Evolutionary conservation across 2,113 vertebrate species (phyloP).

Genomic region (Gambusia affinis): DNA sequence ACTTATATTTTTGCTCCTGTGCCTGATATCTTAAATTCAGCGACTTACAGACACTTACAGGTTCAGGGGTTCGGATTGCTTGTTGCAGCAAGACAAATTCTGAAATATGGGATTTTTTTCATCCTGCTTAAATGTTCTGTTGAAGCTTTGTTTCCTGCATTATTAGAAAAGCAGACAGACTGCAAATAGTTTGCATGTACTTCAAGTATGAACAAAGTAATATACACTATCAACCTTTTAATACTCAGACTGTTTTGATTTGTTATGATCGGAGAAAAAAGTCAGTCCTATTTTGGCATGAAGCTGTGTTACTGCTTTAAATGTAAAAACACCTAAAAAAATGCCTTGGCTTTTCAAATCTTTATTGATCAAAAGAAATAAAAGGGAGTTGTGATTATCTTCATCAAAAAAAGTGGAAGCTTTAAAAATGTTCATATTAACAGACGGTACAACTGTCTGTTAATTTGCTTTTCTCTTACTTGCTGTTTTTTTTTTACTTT

Average conservation of each 20-base stretch:
- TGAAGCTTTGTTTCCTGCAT: not conserved
- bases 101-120: not conserved
- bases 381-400: not conserved
- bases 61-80: not conserved
- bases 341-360: not conserved
- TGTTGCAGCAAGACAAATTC: not conserved
- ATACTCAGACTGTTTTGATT: no score
- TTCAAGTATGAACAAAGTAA: no score
- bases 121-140: not conserved
- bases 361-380: not conserved
- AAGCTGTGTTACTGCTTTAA: not conserved
- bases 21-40: not conserved
- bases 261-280: no score
- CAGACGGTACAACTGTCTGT: no score
- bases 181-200: conserved; percentile 1
- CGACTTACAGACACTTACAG: not conserved
- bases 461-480: not conserved
- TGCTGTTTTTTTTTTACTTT: not conserved
- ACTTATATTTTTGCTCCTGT: conserved; percentile 35
- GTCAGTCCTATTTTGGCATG: no score
- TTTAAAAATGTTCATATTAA: not conserved
- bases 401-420: not conserved
- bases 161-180: not conserved
- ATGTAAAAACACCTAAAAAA: not conserved
- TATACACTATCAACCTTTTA: no score